Base-by-base conservation (phyloP, 30 jellyfish, hydroid and myxozoan genomes). In the Pelagia noctiluca region DNA sequence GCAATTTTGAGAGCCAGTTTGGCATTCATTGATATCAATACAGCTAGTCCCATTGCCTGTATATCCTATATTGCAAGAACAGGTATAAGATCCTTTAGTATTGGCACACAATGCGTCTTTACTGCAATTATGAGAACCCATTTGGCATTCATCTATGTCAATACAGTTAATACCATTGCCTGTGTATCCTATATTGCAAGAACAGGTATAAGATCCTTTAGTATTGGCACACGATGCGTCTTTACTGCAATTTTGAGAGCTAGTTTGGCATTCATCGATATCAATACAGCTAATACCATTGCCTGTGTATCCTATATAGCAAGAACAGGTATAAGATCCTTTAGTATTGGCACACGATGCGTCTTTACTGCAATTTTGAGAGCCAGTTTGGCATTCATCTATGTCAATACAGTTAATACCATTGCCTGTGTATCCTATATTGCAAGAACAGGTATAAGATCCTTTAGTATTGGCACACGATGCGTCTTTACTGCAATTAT, bases 121-220 rank as follows among this genome's bases (percentile, higher is more conserved):
- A 49, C 71, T 35, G 60, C 97, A 89, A 34, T 61, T 52, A 53
- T 82, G 84, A 32, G 83, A 29, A 13, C 75, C 90, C 16, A 35
- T 50, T 30, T 21, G 26, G 71, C 97, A 89, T 82, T 71, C 87
- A 66, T 84, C 82, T 18, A 71, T 50, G 30, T 74, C 94, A 18
- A 46, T 26, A 53, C 94, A 84, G 5, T 2, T 28, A 48, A 11
- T 22, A 22, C 94, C 94, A 36, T 57, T 54, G 1, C 94, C 94
- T 0, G 35, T 21, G 52, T 22, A 84, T 26, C 94, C 94, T 22
- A n/a, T 35, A 1, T 71, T 84, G 26, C 94, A 84, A 16, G 50
- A 4, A 47, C 94, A 84, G 18, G 42, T 35, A 63, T 18, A 84
- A n/a, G 68, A 28, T 2, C 94, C 94, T 2, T n/a, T 2, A n/a